Evolutionary conservation across 2,797 vertebrate species (phyloP).

Genomic region (Cirrhinus molitorella): DNA sequence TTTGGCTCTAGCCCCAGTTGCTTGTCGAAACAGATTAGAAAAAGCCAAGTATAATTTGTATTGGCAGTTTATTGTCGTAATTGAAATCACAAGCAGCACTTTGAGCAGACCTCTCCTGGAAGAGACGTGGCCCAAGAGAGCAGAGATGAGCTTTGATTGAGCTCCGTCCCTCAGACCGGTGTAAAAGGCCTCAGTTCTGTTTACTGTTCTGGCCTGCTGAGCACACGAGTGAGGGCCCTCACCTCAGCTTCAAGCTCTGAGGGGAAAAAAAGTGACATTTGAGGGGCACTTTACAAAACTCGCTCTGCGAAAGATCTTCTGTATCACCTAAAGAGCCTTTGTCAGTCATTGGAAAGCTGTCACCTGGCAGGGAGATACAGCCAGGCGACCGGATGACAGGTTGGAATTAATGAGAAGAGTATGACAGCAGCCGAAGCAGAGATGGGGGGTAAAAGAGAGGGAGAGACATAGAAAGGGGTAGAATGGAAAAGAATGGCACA

Average conservation of each 20-base stretch:
- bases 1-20: neutral
- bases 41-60: neutral
- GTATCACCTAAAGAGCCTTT: slow-evolving; percentile 83
- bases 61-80: neutral
- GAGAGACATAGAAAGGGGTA: slow-evolving; percentile 28
- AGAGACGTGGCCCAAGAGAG: neutral
- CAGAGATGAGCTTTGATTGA: slow-evolving; percentile 46
- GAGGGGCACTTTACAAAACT: slow-evolving; percentile 84
- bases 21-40: neutral
- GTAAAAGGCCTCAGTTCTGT: slow-evolving; percentile 62
- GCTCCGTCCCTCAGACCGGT: slow-evolving; percentile 41
- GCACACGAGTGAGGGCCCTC: slow-evolving; percentile 63
- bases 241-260: slow-evolving; percentile 55
- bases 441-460: slow-evolving; percentile 47
- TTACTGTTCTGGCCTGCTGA: slow-evolving; percentile 72
- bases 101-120: neutral
- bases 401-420: slow-evolving; percentile 86
- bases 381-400: slow-evolving; percentile 78
- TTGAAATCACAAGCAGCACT: neutral
- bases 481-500: slow-evolving; percentile 60
- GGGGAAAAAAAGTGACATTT: slow-evolving; percentile 84
- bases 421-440: slow-evolving; percentile 68
- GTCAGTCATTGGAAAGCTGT: slow-evolving; percentile 82
- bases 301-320: slow-evolving; percentile 81
- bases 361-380: slow-evolving; percentile 77